Conservation (phyloP, 2,888 invertebrate genomes). For the Coelinius sp. region DNA sequence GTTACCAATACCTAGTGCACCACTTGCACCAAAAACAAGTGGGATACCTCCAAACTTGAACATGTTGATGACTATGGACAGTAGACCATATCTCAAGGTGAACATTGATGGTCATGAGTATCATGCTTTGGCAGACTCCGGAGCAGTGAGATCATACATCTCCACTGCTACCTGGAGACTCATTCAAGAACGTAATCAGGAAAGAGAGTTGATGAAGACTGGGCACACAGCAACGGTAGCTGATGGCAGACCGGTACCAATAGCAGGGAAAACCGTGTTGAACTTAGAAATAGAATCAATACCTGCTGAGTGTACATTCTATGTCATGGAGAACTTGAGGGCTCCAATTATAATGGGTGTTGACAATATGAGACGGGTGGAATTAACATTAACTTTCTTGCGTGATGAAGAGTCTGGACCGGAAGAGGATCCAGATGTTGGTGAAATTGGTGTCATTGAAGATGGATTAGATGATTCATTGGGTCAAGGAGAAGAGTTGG, state of each 20-base stretch:
- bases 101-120: neutral
- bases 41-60: neutral
- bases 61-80: neutral
- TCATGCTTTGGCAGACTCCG: constrained; percentile 7
- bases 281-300: neutral
- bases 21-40: too few relatives aligned
- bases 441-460: neutral
- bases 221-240: neutral
- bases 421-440: neutral
- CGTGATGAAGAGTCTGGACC: neutral
- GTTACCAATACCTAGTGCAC: neutral
- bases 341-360: neutral
- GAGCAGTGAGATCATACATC: neutral
- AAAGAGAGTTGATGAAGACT: neutral
- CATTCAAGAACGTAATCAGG: neutral
- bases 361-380: neutral
- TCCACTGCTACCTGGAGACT: neutral
- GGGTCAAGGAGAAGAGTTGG: neutral
- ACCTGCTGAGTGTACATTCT: neutral
- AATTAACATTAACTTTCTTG: neutral
- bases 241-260: neutral
- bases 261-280: neutral
- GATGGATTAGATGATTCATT: neutral
- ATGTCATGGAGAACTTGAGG: neutral
- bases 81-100: neutral